A percentile compares a stretch with the other conserved stretches of the same genome.
phyloP scores from a whole-genome alignment of 1,140 invertebrate genomes.

The Caenorhabditis remanei region DNA sequence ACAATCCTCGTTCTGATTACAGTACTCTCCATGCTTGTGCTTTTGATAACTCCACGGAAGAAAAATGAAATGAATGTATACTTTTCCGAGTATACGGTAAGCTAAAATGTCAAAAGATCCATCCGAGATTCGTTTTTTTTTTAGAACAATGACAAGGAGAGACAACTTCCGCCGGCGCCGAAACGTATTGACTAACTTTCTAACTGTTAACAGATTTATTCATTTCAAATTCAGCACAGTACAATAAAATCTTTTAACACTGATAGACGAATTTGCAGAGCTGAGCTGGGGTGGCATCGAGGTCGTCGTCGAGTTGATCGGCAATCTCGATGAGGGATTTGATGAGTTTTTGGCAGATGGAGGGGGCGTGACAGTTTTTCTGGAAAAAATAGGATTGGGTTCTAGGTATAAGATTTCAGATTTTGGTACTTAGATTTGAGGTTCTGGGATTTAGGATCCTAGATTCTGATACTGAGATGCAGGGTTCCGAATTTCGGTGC shows the following conservation, averaged over 20 bases:
- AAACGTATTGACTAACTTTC: neutral
- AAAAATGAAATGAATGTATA: slow-evolving; percentile 21
- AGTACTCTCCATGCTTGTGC: neutral
- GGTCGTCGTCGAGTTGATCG: slow-evolving; percentile 29
- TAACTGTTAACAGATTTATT: no score
- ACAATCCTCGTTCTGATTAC: neutral
- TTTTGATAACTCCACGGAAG: slow-evolving; percentile 21
- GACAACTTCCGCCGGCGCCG: neutral
- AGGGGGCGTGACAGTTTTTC: neutral
- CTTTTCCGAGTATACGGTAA: slow-evolving; percentile 15
- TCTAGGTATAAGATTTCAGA: no score
- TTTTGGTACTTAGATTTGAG: no score
- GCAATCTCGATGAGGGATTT: slow-evolving; percentile 18
- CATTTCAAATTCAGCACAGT: neutral
- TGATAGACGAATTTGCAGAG: slow-evolving; percentile 16
- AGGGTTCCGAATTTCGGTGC: no score
- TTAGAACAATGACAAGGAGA: slow-evolving; percentile 9
- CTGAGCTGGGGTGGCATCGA: neutral
- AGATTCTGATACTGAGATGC: no score
- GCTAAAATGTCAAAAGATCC: no score
- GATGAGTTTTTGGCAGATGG: neutral
- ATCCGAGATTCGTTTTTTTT: neutral
- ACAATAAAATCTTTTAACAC: neutral
- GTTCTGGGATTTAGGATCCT: no score
- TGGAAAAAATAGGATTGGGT: no score